Evolutionary conservation across 2,888 invertebrate species (phyloP), one percentile per base, ranked within the genome.

Genomic region (Crematogaster levior): DNA sequence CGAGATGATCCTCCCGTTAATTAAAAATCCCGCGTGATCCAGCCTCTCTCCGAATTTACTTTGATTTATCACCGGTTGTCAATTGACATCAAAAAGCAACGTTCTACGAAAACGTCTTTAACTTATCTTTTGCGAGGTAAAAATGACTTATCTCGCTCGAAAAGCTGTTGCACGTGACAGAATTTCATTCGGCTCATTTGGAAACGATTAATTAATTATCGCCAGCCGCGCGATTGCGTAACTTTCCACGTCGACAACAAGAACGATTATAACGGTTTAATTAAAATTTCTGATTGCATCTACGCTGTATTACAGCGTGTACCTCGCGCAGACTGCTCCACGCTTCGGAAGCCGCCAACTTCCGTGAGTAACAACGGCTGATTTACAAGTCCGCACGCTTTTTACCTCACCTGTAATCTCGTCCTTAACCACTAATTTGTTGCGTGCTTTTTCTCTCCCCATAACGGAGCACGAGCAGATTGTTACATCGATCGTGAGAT

Each of bases 281-380:
- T 79, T 68, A 58, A 79, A 66, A 66, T 79, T 68, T 79, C 56
- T 79, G 66, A 79, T 79, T 53, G 43, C 68, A 58, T 66, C 66
- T 66, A 34, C 18, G 43, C 24, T 66, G n/a, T 40, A n/a, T 66
- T 37, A 65, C 21, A 9, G 37, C 37, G 63, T n/a, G 37, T n/a
- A 53, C 40, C 63, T 53, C n/a, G n/a, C 40, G 15, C 56, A 27
- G 61, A 10, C 66, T 30, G 56, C 24, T 58, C 56, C 66, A 79
- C 77, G 77, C 77, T 68, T 68, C 66, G 56, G 56, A 58, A 79
- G 24, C 12, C 77, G 65, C 24, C 18, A 30, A 68, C 77, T 79
- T 79, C 68, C 77, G 77, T 79, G 77, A 79, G 77, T 79, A 79
- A 68, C 24, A 79, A 58, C 56, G 56, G 30, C 66, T 68, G 53